A percentile compares a stretch with the other conserved stretches of the same genome.
phyloP scores from a whole-genome alignment of 2,797 vertebrate genomes.

The Meriones psammophilus region DNA sequence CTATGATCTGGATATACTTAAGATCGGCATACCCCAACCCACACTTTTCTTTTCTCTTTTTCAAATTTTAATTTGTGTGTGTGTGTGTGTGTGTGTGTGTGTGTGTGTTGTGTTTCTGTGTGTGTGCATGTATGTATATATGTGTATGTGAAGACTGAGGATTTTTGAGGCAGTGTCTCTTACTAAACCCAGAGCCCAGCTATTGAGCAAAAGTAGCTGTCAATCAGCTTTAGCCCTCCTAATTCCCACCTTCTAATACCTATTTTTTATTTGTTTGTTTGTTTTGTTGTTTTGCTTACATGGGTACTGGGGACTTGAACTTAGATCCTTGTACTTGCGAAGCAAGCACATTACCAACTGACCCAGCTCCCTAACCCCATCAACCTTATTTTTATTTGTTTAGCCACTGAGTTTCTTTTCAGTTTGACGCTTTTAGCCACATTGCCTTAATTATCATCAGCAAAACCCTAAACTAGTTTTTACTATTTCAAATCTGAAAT shows the following conservation, averaged over 20 bases:
- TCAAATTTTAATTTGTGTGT: background rate
- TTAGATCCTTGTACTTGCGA: too few species aligned
- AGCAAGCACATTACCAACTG: background rate
- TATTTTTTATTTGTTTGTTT: background rate
- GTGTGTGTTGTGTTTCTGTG: background rate
- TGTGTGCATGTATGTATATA: background rate
- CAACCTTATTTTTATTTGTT: background rate
- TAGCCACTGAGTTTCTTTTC: background rate
- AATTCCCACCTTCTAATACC: background rate
- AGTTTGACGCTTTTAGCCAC: background rate
- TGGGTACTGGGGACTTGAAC: background rate
- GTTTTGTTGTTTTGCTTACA: too few species aligned
- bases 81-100: background rate
- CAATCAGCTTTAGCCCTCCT: background rate
- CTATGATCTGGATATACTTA: background rate
- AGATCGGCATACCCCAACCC: too few species aligned
- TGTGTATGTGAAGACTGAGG: background rate
- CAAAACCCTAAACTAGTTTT: constrained; percentile 31
- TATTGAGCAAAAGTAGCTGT: background rate
- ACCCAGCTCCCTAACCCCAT: too few species aligned
- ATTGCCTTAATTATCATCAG: background rate
- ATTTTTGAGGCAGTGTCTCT: background rate
- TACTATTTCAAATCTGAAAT: constrained; percentile 27
- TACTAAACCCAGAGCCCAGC: background rate
- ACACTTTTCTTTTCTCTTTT: background rate